phyloP scores from a whole-genome alignment of 2,888 invertebrate species.

The Pristionchus fissidentatus region DNA sequence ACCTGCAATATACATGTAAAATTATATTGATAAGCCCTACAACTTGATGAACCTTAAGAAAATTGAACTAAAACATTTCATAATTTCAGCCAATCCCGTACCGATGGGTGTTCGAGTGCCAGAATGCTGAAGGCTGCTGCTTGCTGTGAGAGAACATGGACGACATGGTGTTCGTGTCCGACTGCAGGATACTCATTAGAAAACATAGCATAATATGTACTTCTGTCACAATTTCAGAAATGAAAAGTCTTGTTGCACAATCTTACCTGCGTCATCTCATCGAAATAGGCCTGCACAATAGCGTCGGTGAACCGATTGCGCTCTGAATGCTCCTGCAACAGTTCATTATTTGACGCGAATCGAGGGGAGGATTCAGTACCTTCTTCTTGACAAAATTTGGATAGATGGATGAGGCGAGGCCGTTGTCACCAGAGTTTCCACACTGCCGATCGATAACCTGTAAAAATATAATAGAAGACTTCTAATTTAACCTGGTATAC shows the following conservation, averaged over 20 bases:
- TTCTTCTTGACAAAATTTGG: constrained; percentile 55
- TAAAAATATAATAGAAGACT: constrained; percentile 43
- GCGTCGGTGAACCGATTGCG: constrained; percentile 60
- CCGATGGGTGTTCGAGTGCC: constrained; percentile 38
- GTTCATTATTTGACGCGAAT: constrained; percentile 34
- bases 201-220: background rate
- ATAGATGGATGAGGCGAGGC: constrained; percentile 48
- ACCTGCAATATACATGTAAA: background rate
- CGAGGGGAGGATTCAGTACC: constrained; percentile 6
- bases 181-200: background rate
- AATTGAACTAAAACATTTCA: background rate
- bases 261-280: constrained; percentile 49
- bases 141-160: constrained; percentile 41
- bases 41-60: background rate
- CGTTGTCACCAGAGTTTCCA: background rate
- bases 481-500: too few species aligned
- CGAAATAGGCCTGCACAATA: constrained; percentile 60
- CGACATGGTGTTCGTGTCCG: background rate
- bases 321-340: background rate
- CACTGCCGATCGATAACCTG: background rate
- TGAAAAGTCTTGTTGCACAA: background rate
- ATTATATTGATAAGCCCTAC: background rate
- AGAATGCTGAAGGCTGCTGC: constrained; percentile 39
- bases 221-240: background rate
- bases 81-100: background rate